These are phyloP conservation scores for Parnassius mnemosyne DNA, from an alignment of 2,888 invertebrate species.

Conservation along the genomic window DNA sequence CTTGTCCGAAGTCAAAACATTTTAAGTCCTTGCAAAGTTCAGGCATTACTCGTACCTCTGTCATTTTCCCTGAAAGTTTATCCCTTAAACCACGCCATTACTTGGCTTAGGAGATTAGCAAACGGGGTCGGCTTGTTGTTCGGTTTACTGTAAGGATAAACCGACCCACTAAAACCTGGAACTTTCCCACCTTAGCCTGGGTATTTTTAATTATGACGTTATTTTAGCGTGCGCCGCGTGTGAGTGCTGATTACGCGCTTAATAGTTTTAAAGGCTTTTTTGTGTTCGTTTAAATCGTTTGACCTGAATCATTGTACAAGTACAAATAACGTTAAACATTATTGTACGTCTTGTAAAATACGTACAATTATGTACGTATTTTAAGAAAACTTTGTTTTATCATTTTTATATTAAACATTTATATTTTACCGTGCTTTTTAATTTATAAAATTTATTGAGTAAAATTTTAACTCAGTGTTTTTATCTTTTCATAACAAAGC, in stretches of 20 bases:
- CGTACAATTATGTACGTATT: no score
- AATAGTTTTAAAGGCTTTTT: slow-evolving; percentile 58
- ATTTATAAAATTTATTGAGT: no score
- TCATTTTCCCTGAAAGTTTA: slow-evolving; percentile 45
- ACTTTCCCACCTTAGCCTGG: slow-evolving; percentile 57
- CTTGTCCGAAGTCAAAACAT: slow-evolving; percentile 22
- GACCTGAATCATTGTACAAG: slow-evolving; percentile 10
- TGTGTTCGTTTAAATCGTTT: slow-evolving; percentile 58
- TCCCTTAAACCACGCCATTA: slow-evolving; percentile 56
- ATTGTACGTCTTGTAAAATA: not conserved
- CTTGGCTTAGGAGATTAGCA: slow-evolving; percentile 73
- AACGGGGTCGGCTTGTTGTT: slow-evolving; percentile 45
- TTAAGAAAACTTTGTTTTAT: no score
- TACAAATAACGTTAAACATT: slow-evolving; percentile 7
- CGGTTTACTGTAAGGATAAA: slow-evolving; percentile 49
- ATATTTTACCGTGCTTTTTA: no score
- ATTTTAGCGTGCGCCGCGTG: slow-evolving; percentile 62
- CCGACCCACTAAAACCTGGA: slow-evolving; percentile 53
- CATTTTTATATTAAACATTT: no score
- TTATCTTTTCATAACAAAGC: no score
- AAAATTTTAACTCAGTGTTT: no score
- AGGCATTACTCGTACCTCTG: slow-evolving; percentile 23
- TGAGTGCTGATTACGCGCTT: slow-evolving; percentile 67
- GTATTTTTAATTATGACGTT: slow-evolving; percentile 72
- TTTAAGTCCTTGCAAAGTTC: slow-evolving; percentile 25